phyloP scores from a whole-genome alignment of 2,113 vertebrate genomes.

The Semicossyphus pulcher region DNA sequence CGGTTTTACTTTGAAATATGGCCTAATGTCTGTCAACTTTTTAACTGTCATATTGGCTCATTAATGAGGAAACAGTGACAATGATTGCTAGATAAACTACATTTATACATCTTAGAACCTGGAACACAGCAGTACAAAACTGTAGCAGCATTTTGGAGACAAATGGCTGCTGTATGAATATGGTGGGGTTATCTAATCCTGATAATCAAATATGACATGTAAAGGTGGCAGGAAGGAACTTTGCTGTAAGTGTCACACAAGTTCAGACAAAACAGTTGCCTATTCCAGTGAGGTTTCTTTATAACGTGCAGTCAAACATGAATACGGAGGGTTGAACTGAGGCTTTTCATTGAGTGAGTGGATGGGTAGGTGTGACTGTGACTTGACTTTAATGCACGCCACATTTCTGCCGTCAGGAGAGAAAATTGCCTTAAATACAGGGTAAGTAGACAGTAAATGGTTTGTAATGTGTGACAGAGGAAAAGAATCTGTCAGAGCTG shows the following conservation, averaged over 20 bases:
- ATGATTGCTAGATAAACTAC: not conserved
- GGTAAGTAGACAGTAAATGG: constrained; percentile 79
- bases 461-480: constrained; percentile 72
- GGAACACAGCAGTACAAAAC: not conserved
- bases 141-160: not conserved
- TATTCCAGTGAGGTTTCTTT: not conserved
- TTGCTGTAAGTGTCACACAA: not conserved
- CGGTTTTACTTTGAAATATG: too few relatives aligned
- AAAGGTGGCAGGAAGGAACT: not conserved
- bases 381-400: constrained; percentile 76
- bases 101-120: too few relatives aligned
- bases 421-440: constrained; percentile 82
- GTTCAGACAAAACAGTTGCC: not conserved
- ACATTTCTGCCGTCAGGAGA: constrained; percentile 61
- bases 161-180: not conserved
- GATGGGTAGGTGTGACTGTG: constrained; percentile 58
- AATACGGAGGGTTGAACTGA: constrained; percentile 39
- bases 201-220: constrained; percentile 1
- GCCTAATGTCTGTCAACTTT: too few relatives aligned
- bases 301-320: constrained; percentile 17
- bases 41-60: not conserved
- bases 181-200: not conserved
- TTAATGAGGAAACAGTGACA: not conserved
- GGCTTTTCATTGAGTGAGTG: constrained; percentile 57
- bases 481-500: constrained; percentile 74